Conservation (phyloP, 2,888 invertebrate genomes). For the Piscicola geometra region DNA sequence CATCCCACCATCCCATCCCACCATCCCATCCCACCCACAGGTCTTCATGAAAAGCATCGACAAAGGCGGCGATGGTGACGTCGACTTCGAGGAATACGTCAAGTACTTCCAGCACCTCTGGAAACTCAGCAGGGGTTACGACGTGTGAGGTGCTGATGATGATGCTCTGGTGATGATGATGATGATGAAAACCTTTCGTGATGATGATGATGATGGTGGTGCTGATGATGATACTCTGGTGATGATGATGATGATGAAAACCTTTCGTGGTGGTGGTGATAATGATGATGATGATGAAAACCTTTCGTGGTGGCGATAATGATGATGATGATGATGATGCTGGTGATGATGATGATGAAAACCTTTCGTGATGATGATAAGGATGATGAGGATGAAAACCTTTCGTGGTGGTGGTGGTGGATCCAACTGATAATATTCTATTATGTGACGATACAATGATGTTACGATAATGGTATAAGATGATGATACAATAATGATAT, state of each 20-base stretch:
- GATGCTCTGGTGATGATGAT: no score
- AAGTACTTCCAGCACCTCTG: slow-evolving; percentile 29
- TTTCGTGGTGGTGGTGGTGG: not conserved
- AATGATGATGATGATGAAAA: no score
- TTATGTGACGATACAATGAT: no score
- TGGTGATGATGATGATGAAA: slow-evolving; percentile 22
- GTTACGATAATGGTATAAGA: no score
- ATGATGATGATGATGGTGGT: slow-evolving; percentile 27
- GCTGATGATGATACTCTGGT: slow-evolving; percentile 23
- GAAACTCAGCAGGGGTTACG: slow-evolving; percentile 24
- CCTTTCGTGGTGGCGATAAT: not conserved
- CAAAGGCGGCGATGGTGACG: slow-evolving; percentile 30
- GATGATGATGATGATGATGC: slow-evolving; percentile 12
- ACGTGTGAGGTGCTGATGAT: not conserved
- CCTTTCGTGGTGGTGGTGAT: no score
- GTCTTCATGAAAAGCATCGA: slow-evolving; percentile 34
- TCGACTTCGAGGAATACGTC: slow-evolving; percentile 31
- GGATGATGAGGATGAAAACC: slow-evolving; percentile 2
- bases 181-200: not conserved
- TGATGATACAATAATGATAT: no score
- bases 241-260: slow-evolving; percentile 30
- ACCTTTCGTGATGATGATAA: not conserved
- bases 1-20: not conserved
- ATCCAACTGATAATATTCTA: no score
- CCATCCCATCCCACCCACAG: not conserved